Conservation (phyloP, 2,113 vertebrate genomes). For the Callionymus lyra region DNA sequence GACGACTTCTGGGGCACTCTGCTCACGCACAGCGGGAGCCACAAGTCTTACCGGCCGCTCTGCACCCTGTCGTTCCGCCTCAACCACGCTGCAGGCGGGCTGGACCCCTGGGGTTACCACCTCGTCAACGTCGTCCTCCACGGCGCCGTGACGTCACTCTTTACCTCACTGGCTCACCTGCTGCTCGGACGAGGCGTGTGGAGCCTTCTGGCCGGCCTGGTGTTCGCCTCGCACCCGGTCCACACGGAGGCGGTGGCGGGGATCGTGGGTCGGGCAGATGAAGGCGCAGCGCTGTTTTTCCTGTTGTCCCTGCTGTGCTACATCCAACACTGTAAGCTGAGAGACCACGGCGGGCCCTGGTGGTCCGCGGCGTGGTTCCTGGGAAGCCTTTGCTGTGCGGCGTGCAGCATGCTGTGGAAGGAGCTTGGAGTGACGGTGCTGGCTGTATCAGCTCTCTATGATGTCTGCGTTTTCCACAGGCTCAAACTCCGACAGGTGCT, state of each 20-base stretch:
- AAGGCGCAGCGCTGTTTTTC: conserved; percentile 91
- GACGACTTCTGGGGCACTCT: conserved; percentile 98
- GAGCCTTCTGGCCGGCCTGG: conserved; percentile 85
- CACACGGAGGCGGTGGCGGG: conserved; percentile 95
- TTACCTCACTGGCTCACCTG: conserved; percentile 81
- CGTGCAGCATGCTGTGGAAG: conserved; percentile 97
- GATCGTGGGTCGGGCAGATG: conserved; percentile 87
- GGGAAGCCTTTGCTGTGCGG: conserved; percentile 76
- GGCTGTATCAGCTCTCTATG: conserved; percentile 84
- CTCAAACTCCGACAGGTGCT: conserved; percentile 81
- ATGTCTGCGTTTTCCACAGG: conserved; percentile 83
- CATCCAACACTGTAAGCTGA: conserved; percentile 73
- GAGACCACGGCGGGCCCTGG: conserved; percentile 43
- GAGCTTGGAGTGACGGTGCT: conserved; percentile 96
- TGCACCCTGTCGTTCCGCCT: conserved; percentile 96
- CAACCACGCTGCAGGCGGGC: conserved; percentile 81
- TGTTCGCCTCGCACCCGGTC: conserved; percentile 91
- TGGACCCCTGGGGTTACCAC: conserved; percentile 96
- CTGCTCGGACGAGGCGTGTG: conserved; percentile 85
- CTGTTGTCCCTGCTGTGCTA: conserved; percentile 90
- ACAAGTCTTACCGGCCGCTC: conserved; percentile 95
- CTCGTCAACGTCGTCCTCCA: conserved; percentile 86
- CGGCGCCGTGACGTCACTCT: conserved; percentile 80
- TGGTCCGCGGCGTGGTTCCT: conserved; percentile 78
- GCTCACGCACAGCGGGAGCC: conserved; percentile 95